Percentiles rank a stretch among this genome's conserved stretches.
phyloP scores from a whole-genome alignment of 1,140 invertebrate species.

The Colletes gigas region DNA sequence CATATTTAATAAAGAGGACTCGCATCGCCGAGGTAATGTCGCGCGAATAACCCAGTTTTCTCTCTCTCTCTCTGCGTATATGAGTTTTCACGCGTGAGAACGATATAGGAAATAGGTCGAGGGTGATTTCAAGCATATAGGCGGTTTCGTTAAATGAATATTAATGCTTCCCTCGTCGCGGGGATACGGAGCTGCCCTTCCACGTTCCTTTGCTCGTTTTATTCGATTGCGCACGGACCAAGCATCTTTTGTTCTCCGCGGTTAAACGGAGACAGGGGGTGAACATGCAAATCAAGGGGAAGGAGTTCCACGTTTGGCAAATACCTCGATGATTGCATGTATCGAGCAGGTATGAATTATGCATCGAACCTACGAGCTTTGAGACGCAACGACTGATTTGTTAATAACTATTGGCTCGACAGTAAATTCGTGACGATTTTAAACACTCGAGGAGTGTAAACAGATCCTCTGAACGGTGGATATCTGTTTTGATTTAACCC shows the following conservation, averaged over 20 bases:
- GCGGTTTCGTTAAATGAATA: constrained; percentile 69
- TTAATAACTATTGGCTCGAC: not conserved
- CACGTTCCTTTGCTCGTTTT: constrained; percentile 16
- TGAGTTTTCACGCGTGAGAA: constrained; percentile 40
- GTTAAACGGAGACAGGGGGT: not conserved
- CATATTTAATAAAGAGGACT: constrained; percentile 29
- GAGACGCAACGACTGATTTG: not conserved
- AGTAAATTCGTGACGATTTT: too few species aligned
- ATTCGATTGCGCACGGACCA: constrained; percentile 8
- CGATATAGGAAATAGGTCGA: constrained; percentile 60
- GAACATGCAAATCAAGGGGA: constrained; percentile 30
- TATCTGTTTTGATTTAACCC: too few species aligned
- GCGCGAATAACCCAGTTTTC: constrained; percentile 59
- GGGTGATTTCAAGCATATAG: constrained; percentile 48
- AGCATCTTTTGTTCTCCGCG: constrained; percentile 10
- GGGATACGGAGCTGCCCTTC: constrained; percentile 14
- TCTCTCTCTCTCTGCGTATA: constrained; percentile 5
- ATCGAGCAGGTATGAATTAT: constrained; percentile 32
- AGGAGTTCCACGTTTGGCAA: constrained; percentile 29
- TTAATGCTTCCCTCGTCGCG: constrained; percentile 64
- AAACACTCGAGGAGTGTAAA: too few species aligned
- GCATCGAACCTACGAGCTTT: constrained; percentile 1
- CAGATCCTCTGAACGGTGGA: too few species aligned
- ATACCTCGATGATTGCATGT: constrained; percentile 29
- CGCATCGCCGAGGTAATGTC: constrained; percentile 26